Evolutionary conservation across 2,797 vertebrate genomes (phyloP), one percentile per base, ranked within the genome.

Genomic region (Phoxinus dragarum): DNA sequence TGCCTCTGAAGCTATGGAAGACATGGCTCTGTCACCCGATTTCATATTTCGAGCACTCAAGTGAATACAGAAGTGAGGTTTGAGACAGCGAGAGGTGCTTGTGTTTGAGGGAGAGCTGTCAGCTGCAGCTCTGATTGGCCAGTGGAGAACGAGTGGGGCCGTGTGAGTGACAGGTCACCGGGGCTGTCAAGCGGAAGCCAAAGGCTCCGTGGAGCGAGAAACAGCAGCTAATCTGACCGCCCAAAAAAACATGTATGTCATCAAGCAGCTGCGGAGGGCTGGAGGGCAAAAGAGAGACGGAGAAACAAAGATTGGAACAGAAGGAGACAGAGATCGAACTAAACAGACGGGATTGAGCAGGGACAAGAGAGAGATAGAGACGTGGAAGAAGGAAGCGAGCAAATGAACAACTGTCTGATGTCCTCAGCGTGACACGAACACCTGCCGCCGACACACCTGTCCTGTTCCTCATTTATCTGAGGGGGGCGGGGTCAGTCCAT

Each of bases 391-490:
- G 79, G 66, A 54, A 16, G 67, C 14, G 31, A 47, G 27, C 61
- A 76, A 82, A 82, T 69, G 68, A 66, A 82, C 73, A 79, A 82
- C 81, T 75, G 80, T 74, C 67, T 84, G 86, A 84, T 80, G 56
- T 59, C 69, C 82, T 81, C 86, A 76, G 83, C 56, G 75, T 67
- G 84, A 64, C 49, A 61, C 40, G 67, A 71, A 85, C 73, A 72
- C 82, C 74, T 85, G 80, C 86, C 38, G 79, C 17, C 68, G 52
- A 86, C 81, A 79, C 81, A 86, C 87, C 82, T 87, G 86, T 44
- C 54, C 61, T 44, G 56, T 42, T 68, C 64, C 49, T 71, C 38
- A 71, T 76, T 75, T 86, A 80, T 80, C 49, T 79, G 56, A 79
- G 56, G 77, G 67, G 61, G 74, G 79, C 23, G 67, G 52, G 49